Evolutionary conservation across 1,140 invertebrate genomes (phyloP).

Genomic region (Pentalonia nigronervosa): DNA sequence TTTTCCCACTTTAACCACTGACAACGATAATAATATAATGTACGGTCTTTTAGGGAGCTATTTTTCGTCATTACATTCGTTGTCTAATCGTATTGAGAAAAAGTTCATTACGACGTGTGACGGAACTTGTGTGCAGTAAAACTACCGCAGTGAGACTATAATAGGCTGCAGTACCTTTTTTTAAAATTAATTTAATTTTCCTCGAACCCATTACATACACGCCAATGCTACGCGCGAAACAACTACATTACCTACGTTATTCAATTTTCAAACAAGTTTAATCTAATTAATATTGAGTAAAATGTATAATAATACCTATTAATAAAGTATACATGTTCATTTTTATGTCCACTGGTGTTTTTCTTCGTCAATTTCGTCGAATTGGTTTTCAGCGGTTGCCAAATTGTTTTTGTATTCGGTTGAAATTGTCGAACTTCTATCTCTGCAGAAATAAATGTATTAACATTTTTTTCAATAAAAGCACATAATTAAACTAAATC

Average conservation of each 20-base stretch:
- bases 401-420: not conserved
- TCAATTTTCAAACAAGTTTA: not conserved
- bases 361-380: not conserved
- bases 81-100: not conserved
- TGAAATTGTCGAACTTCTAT: not conserved
- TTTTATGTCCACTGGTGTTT: not conserved
- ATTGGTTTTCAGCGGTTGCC: not conserved
- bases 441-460: not conserved
- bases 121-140: not conserved
- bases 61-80: not conserved
- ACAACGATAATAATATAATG: too few species aligned
- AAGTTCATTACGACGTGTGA: not conserved
- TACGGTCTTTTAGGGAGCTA: not conserved
- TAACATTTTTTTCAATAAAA: not conserved
- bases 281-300: not conserved
- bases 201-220: not conserved
- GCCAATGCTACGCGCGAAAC: not conserved
- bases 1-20: too few species aligned
- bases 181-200: not conserved
- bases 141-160: not conserved
- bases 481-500: not conserved
- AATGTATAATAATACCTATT: not conserved
- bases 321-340: not conserved
- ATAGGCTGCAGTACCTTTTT: not conserved
- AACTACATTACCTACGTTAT: not conserved